phyloP scores from a whole-genome alignment of 2,797 vertebrate species.

The Antrozous pallidus region DNA sequence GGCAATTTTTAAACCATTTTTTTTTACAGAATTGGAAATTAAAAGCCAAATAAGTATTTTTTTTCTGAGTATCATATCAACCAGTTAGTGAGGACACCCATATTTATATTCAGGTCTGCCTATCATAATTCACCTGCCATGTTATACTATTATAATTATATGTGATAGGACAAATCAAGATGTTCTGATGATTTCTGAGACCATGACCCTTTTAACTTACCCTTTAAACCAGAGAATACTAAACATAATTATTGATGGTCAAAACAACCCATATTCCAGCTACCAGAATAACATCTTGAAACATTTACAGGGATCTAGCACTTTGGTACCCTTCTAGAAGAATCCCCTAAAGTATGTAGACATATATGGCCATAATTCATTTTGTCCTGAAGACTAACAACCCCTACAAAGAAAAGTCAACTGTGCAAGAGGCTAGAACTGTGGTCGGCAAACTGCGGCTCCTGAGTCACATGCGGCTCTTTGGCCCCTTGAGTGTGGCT shows the following conservation, averaged over 20 bases:
- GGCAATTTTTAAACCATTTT: not conserved
- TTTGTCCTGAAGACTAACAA: not conserved
- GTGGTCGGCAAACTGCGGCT: too few relatives aligned
- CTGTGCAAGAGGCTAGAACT: not conserved
- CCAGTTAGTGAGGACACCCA: not conserved
- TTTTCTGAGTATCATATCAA: not conserved
- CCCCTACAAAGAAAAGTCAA: not conserved
- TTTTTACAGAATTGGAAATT: not conserved
- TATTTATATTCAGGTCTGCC: not conserved
- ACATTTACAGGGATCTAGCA: not conserved
- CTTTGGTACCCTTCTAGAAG: not conserved
- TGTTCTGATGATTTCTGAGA: not conserved
- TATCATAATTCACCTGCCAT: not conserved
- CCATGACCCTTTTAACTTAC: not conserved
- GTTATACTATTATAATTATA: not conserved
- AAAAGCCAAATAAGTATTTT: not conserved
- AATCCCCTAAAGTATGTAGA: not conserved
- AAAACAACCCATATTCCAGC: not conserved
- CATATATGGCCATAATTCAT: not conserved
- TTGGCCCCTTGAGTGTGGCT: too few relatives aligned
- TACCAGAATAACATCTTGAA: not conserved
- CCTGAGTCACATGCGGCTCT: too few relatives aligned
- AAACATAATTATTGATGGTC: not conserved
- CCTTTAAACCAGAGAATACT: not conserved
- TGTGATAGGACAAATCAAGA: not conserved